These are phyloP conservation scores for Magallana angulata DNA, from an alignment of 1,140 invertebrate species.

Conservation along the genomic window DNA sequence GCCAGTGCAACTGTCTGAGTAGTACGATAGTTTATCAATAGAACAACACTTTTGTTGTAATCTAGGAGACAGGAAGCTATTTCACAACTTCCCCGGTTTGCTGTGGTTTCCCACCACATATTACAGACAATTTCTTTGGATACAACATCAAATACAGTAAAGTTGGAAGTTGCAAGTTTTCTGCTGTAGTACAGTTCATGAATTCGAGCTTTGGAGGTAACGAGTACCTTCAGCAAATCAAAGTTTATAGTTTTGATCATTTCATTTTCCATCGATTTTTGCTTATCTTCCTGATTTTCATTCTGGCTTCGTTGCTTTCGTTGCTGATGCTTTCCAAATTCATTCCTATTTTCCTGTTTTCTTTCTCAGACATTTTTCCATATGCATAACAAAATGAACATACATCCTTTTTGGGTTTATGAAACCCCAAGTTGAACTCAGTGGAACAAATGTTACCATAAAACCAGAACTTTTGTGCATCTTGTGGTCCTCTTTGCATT, in stretches of 20 bases:
- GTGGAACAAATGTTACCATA: conserved; percentile 47
- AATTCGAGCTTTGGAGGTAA: too few relatives aligned
- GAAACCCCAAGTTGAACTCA: conserved; percentile 43
- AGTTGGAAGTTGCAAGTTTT: conserved; percentile 34
- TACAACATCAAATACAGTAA: conserved; percentile 46
- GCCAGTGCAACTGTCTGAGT: conserved; percentile 53
- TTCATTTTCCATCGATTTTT: background rate
- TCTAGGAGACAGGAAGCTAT: conserved; percentile 46
- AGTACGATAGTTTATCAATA: conserved; percentile 40
- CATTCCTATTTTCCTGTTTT: conserved; percentile 10
- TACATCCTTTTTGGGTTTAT: conserved; percentile 48
- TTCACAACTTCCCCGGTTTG: conserved; percentile 50
- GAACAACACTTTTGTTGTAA: conserved; percentile 5
- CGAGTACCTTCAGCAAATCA: too few relatives aligned
- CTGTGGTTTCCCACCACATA: background rate
- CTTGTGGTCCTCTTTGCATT: background rate
- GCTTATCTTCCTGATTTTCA: conserved; percentile 13
- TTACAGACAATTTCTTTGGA: conserved; percentile 26
- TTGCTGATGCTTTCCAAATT: background rate
- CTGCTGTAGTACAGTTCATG: too few relatives aligned
- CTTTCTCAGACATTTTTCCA: conserved; percentile 13
- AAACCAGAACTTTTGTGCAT: conserved; percentile 43
- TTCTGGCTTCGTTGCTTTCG: background rate
- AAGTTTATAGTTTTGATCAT: conserved; percentile 6
- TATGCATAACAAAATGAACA: conserved; percentile 6